Base-by-base conservation (phyloP, 2,888 invertebrate species). In the Lithophane ornitopus region DNA sequence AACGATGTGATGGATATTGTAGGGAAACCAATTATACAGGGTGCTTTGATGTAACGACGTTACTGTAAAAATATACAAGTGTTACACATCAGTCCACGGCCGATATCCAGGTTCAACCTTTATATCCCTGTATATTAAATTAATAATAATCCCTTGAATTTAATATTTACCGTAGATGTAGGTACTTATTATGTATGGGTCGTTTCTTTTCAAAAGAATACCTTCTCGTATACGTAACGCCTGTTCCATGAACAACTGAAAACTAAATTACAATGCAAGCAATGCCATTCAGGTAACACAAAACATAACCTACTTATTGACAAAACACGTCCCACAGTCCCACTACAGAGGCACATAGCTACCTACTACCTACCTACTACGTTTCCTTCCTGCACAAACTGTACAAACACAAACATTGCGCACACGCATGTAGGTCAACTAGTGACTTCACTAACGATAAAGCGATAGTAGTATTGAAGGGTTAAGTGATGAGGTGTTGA, bases 361-460 rank as follows among this genome's bases (percentile, higher is more conserved):
- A 16, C 56, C 56, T 56, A 11, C 22, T 54, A 28, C 26, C 58
- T 54, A 19, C 26, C 58, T 34, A 66, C 34, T 65, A 49, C 26
- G 34, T 28, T 77, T 70, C 81, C 69, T 63, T 58, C 44, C 70
- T 34, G 59, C 70, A 66, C 52, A 56, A n/a, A n/a, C n/a, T 78
- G 59, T 81, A 46, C 34, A 58, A 46, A 70, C 56, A 78, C 54
- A 80, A 54, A 63, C 39, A 52, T n/a, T 58, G 82, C 84, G 77
- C 77, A 12, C 26, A 28, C 81, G 77, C 82, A 77, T 58, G 19
- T 81, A 26, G 77, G 84, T 71, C 74, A 74, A 61, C 14, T 44
- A 28, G 62, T 73, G 70, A 68, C 72, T 56, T n/a, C 59, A 39
- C 34, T 68, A 39, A 73, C 26, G 19, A 62, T 58, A 4, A n/a